phyloP scores from a whole-genome alignment of 2,888 invertebrate species.

The Nasonia oneida region DNA sequence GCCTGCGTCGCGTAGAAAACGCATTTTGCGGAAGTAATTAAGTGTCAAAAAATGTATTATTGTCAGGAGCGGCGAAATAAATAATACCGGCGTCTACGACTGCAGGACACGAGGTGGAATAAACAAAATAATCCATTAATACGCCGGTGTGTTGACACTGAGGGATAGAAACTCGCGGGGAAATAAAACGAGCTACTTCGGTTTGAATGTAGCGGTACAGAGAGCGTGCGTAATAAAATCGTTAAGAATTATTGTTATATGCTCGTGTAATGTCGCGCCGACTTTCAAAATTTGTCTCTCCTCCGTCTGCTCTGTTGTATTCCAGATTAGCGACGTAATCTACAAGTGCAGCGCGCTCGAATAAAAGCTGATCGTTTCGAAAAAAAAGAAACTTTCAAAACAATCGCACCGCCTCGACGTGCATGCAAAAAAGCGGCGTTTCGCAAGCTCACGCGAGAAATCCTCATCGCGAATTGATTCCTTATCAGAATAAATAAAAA shows the following conservation, averaged over 20 bases:
- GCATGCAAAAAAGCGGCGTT: background rate
- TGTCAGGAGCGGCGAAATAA: background rate
- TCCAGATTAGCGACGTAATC: background rate
- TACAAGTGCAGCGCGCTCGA: background rate
- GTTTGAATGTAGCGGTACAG: background rate
- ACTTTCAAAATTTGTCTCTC: background rate
- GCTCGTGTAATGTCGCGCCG: background rate
- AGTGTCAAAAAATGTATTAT: constrained; percentile 16
- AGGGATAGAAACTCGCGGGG: constrained; percentile 18
- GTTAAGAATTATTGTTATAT: constrained; percentile 9
- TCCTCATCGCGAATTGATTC: background rate
- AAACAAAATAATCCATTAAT: constrained; percentile 33
- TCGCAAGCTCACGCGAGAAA: background rate
- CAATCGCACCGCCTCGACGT: background rate
- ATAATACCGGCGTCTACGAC: background rate
- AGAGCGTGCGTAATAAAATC: background rate
- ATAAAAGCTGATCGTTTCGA: background rate
- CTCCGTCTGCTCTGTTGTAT: background rate
- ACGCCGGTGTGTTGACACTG: background rate
- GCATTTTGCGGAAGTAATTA: constrained; percentile 25
- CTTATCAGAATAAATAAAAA: constrained; percentile 6
- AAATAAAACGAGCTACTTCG: background rate
- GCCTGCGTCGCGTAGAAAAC: constrained; percentile 12
- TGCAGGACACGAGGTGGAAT: background rate
- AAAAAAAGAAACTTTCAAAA: constrained; percentile 4